Base-by-base conservation (phyloP, 2,888 invertebrate genomes). In the Notodonta dromedarius region DNA sequence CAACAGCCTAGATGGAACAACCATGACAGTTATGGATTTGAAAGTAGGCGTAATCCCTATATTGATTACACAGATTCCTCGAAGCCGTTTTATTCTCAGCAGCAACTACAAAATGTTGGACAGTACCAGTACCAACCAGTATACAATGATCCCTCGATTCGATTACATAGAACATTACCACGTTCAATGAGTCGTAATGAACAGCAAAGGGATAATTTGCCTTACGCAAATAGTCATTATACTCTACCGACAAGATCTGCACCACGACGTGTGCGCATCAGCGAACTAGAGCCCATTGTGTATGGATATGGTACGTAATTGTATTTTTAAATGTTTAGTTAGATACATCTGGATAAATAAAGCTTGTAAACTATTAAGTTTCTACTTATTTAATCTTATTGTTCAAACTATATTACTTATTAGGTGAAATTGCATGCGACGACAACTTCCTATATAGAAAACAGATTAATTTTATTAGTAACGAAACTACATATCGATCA, bases 301-400 rank as follows among this genome's bases (percentile, higher is more conserved):
- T 83, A 90, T 70, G 93, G 90, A 78, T 93, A 93, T 76, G 93
- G 93, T 93, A 90, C 71, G 91, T 90, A 76, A 57, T 54, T 58
- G 67, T 71, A 58, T 62, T 67, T 54, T 59, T 55, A 40, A 16
- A n/a, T 13, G 16, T 50, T 50, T 16, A 16, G 50, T 50, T 16
- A 9, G n/a, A n/a, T 16, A 50, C 11, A 14, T 48, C n/a, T 48
- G 14, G 7, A 35, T 7, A 35, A 35, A 35, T 42, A 3, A 42
- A 8, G 5, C 40, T 42, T 42, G 42, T n/a, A n/a, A n/a, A n/a
- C n/a, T n/a, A n/a, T n/a, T n/a, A n/a, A n/a, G n/a, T 42, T 9
- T 4, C 4, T 44, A 44, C 13, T 13, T 5, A n/a, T n/a, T n/a
- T n/a, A n/a, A n/a, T n/a, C n/a, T n/a, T n/a, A n/a, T 48, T 48